Evolutionary conservation across 2,888 invertebrate genomes (phyloP).

Genomic region (Limulus polyphemus): DNA sequence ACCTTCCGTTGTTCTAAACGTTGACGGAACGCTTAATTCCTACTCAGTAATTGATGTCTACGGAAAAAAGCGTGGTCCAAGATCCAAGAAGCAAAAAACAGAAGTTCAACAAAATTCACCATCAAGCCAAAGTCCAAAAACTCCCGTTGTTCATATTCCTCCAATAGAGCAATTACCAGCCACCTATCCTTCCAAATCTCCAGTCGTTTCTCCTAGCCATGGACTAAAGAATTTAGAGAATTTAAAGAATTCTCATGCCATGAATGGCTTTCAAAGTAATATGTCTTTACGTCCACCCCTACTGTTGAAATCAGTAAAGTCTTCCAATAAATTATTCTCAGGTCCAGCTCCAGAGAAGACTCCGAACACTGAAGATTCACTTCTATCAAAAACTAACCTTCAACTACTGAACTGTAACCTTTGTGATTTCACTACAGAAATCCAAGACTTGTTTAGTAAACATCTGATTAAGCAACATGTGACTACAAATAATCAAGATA

Average conservation of each 20-base stretch:
- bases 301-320: neutral
- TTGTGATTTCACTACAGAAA: constrained; percentile 36
- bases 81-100: constrained; percentile 37
- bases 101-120: constrained; percentile 10
- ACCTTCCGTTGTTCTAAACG: constrained; percentile 77
- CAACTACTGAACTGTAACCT: constrained; percentile 31
- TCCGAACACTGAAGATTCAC: neutral
- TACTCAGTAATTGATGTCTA: constrained; percentile 78
- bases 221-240: neutral
- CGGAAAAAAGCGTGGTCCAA: constrained; percentile 76
- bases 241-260: too few relatives aligned
- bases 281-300: constrained; percentile 8
- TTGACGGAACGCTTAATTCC: constrained; percentile 78
- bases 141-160: neutral
- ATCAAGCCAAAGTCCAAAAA: too few relatives aligned
- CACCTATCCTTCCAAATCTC: neutral
- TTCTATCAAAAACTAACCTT: constrained; percentile 15
- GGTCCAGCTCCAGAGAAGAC: neutral
- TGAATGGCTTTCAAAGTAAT: neutral
- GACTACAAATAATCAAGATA: too few relatives aligned
- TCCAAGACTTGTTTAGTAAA: constrained; percentile 33
- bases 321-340: neutral
- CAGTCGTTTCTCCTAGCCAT: neutral
- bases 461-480: too few relatives aligned
- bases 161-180: too few relatives aligned